Evolutionary conservation across 2,888 invertebrate species (phyloP).

Genomic region (Sinopyrophorus schimmeli): DNA sequence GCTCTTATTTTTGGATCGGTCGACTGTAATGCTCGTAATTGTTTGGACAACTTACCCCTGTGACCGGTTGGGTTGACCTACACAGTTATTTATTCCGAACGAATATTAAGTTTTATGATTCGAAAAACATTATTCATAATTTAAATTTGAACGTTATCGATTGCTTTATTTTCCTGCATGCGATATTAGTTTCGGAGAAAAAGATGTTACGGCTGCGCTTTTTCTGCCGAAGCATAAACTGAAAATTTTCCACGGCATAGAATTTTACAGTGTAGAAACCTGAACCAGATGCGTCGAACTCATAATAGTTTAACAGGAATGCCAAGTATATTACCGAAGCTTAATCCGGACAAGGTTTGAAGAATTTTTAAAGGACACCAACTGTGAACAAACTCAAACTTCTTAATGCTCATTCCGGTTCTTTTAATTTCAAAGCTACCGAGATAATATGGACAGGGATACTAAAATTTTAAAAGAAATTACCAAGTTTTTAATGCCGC

Average conservation of each 20-base stretch:
- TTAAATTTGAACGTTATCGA: slow-evolving; percentile 20
- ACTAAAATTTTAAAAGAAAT: no score
- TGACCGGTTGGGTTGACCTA: slow-evolving; percentile 29
- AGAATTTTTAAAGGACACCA: no score
- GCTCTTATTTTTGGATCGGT: slow-evolving; percentile 10
- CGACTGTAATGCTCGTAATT: slow-evolving; percentile 25
- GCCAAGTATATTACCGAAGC: no score
- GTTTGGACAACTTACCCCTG: slow-evolving; percentile 30
- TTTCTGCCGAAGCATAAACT: not conserved
- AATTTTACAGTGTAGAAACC: slow-evolving; percentile 11
- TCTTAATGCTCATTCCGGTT: no score
- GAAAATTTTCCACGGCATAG: not conserved
- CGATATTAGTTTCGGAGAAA: not conserved
- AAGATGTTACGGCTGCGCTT: not conserved
- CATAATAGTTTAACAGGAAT: slow-evolving; percentile 24
- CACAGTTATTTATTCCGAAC: slow-evolving; percentile 27
- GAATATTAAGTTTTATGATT: slow-evolving; percentile 28
- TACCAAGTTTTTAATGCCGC: no score
- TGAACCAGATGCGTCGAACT: slow-evolving; percentile 11
- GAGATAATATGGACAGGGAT: no score
- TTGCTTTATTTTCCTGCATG: slow-evolving; percentile 17
- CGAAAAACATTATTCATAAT: slow-evolving; percentile 18
- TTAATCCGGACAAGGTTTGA: no score
- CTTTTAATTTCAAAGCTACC: no score
- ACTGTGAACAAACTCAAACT: no score